A percentile compares a stretch with the other conserved stretches of the same genome.
Evolutionary conservation across 2,888 invertebrate genomes (phyloP).

Genomic region (Hetaerina titia): DNA sequence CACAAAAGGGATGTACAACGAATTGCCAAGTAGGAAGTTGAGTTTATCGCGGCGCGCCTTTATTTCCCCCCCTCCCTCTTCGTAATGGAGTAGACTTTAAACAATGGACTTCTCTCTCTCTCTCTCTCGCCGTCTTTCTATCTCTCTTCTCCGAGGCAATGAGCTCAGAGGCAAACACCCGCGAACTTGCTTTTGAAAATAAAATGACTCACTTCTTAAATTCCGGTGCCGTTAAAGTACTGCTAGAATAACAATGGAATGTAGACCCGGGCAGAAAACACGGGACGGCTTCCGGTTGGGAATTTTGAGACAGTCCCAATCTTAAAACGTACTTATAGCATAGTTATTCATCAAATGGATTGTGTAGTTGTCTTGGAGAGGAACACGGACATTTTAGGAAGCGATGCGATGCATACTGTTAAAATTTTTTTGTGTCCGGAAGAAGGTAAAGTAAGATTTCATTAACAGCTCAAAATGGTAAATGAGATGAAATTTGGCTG

Average conservation of each 20-base stretch:
- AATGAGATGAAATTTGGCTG: no score
- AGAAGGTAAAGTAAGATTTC: no score
- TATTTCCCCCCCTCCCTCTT: neutral
- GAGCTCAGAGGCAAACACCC: neutral
- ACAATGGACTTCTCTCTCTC: conserved; percentile 11
- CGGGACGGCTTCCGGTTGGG: neutral
- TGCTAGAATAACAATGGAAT: neutral
- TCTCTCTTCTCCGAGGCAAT: neutral
- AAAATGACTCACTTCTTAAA: neutral
- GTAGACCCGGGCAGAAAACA: neutral
- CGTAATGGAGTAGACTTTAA: conserved; percentile 33
- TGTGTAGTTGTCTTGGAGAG: neutral
- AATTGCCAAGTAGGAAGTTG: conserved; percentile 40
- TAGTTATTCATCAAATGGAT: neutral
- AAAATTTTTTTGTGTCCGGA: no score
- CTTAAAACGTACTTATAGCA: neutral
- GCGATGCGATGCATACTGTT: no score
- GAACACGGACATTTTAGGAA: neutral
- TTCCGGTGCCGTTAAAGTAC: neutral
- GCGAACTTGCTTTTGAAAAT: neutral
- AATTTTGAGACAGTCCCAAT: neutral
- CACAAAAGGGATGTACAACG: neutral
- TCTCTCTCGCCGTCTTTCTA: neutral
- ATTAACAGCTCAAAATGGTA: no score
- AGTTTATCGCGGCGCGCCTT: conserved; percentile 23